Evolutionary conservation across 2,888 invertebrate species (phyloP), one percentile per base, ranked within the genome.

Genomic region (Phortica okadai): DNA sequence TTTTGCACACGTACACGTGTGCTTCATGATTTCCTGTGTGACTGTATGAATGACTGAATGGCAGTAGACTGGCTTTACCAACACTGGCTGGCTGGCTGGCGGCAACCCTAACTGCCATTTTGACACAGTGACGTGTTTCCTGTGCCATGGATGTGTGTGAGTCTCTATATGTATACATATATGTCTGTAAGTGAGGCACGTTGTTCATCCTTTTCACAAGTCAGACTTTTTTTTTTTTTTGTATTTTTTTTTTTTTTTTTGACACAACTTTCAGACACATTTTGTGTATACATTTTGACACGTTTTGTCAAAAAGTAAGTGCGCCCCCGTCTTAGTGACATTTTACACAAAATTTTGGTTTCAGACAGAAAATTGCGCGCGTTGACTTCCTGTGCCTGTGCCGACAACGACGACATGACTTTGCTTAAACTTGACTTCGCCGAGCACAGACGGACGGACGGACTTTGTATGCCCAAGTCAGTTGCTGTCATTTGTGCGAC

Each of bases 331-430:
- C 33, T 33, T 33, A 70, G 79, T 82, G 87, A 82, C 87, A 84
- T 80, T 87, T 85, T 83, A 87, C 84, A 88, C 83, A 85, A 62
- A 85, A 87, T 88, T 87, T 88, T 74, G 82, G 83, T 82, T 81
- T 82, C 79, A 78, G 79, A 11, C 78, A 74, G 79, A 59, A 83
- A 82, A 79, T 84, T 82, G 80, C 41, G 4, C 69, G 4, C 14
- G 11, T 6, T 10, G 14, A 6, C 14, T 25, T 42, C 14, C 67
- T 42, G n/a, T 84, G 79, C 14, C 67, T 42, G n/a, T 84, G 79
- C 73, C 76, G 76, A 16, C 14, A 59, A 11, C 14, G n/a, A 6
- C 25, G 80, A 85, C 58, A 73, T 73, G 83, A 81, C 78, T 82
- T 77, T 78, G 82, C 81, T 76, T 81, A 80, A 80, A 78, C 79